Evolutionary conservation across 2,888 invertebrate genomes (phyloP), one percentile per base, ranked within the genome.

Genomic region (Dione juno): DNA sequence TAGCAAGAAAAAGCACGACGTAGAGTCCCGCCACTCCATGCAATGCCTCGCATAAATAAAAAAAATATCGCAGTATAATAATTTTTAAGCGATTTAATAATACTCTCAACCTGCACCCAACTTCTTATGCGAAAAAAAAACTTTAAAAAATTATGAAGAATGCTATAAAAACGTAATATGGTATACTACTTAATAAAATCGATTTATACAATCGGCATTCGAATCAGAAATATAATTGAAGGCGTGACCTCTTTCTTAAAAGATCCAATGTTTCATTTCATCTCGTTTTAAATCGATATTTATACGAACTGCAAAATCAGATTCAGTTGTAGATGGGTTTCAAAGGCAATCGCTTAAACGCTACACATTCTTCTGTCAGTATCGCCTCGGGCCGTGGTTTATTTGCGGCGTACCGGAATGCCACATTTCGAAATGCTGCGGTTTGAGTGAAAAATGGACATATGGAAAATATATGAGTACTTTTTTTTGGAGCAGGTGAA

Each of bases 381-480:
- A n/a, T 28, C 61, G 61, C 61, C 61, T 45, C 61, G 61, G 10
- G 61, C 13, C 19, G 21, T n/a, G n/a, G 43, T 28, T 61, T 61
- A 43, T 45, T 45, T 61, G 61, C 21, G 21, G 43, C 43, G n/a
- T 10, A 21, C 28, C 28, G 43, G 43, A n/a, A 61, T 28, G 43
- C n/a, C 11, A 14, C 21, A 21, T 41, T 59, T 43, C 43, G 59
- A 21, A 10, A 21, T 14, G n/a, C 7, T 0, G 6, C 3, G 43
- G 21, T 28, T 59, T 59, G 0, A 59, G 41, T n/a, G 59, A 21
- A 41, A 37, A 21, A 21, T 16, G 11, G 21, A 13, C 5, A 61
- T 43, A 28, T 28, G 2, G 28, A 28, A 28, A 28, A 28, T 28
- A 28, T 28, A 28, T 28, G n/a, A n/a, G n/a, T n/a, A n/a, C n/a